Conservation (phyloP, 2,113 vertebrate species). For the Girardinichthys multiradiatus region DNA sequence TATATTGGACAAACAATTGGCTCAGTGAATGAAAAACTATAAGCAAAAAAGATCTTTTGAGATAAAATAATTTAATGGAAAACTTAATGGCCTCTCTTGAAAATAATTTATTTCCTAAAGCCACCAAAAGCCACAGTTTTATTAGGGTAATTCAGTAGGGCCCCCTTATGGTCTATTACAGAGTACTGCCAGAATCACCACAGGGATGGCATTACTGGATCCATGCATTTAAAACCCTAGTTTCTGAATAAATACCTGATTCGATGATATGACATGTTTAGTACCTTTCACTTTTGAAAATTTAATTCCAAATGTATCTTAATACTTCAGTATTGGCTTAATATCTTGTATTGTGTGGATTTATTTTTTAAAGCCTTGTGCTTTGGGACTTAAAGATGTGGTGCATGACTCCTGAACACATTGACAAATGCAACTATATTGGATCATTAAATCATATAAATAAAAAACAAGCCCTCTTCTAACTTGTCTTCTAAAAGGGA, state of each 20-base stretch:
- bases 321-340: not conserved
- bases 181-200: conserved; percentile 19
- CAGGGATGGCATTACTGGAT: conserved; percentile 3
- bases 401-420: conserved; percentile 12
- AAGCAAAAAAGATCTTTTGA: not conserved
- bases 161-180: conserved; percentile 53
- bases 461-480: not conserved
- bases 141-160: conserved; percentile 17
- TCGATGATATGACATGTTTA: conserved; percentile 2
- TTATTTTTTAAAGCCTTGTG: not conserved
- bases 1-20: not conserved
- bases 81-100: not conserved
- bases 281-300: conserved; percentile 3
- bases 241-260: conserved; percentile 10
- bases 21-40: not conserved
- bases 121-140: conserved; percentile 6
- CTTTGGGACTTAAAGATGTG: conserved; percentile 14
- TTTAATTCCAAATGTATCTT: not conserved
- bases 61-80: too few species aligned
- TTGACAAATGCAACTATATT: conserved; percentile 47
- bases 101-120: not conserved
- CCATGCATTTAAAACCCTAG: not conserved
- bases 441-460: conserved; percentile 7
- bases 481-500: conserved; percentile 11
- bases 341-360: too few species aligned